phyloP scores from a whole-genome alignment of 2,113 vertebrate species.

The Vireo altiloquus region DNA sequence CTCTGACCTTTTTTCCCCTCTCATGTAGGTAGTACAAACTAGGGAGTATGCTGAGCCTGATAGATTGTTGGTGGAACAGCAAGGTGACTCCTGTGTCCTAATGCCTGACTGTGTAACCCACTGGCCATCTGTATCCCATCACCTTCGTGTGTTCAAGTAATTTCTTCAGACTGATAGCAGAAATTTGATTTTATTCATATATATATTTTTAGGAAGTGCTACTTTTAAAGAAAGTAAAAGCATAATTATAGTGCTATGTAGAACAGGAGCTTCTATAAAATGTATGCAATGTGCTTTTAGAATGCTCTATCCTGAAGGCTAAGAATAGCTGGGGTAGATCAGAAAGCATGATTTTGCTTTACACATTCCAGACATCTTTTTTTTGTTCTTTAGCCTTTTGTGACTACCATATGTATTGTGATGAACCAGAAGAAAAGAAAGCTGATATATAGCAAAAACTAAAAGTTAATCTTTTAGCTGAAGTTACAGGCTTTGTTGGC shows the following conservation, averaged over 20 bases:
- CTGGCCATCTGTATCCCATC: background rate
- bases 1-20: background rate
- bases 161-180: background rate
- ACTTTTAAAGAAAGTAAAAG: background rate
- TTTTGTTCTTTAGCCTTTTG: background rate
- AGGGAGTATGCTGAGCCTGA: background rate
- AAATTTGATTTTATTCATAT: background rate
- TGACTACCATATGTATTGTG: background rate
- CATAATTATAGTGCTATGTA: background rate
- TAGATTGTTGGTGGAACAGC: background rate
- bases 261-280: background rate
- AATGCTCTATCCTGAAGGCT: background rate
- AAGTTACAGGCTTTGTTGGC: background rate
- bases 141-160: background rate
- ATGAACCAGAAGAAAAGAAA: background rate
- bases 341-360: background rate
- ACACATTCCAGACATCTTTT: background rate
- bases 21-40: background rate
- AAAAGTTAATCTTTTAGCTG: background rate
- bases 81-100: background rate
- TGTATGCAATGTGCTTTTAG: background rate
- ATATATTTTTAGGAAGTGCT: background rate
- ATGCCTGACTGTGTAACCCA: background rate
- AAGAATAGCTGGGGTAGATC: background rate
- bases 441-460: background rate